Base-by-base conservation (phyloP, 2,797 vertebrate species). In the Erithacus rubecula region DNA sequence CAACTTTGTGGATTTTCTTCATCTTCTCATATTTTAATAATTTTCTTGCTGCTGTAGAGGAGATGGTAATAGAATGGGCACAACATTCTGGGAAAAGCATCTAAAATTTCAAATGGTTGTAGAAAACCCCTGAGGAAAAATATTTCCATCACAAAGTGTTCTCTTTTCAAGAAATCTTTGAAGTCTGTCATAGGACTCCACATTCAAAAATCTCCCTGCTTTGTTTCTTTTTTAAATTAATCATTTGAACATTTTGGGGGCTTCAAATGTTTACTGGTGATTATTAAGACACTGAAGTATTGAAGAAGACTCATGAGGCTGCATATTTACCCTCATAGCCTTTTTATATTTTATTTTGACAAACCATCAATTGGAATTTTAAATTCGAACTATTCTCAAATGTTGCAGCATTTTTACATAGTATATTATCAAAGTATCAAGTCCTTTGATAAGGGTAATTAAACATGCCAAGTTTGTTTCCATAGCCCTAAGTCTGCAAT, bases 331-430 rank as follows among this genome's bases (percentile, higher is more conserved):
- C 94, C 95, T 96, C 89, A 65, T 81, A 97, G 93, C 87, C 94
- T 95, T 97, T 97, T 97, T 95, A 96, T 76, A 96, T 96, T 97
- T 97, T 91, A 97, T 97, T 98, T 98, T 97, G 95, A 97, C 83
- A 79, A 96, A 96, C 90, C 95, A 97, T 98, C 97, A 98, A 89
- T 96, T 97, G 97, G 97, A 98, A 98, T 98, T 97, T 98, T 98
- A 97, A 98, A 98, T 97, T 97, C 76, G 86, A 81, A 75, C 87
- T 97, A 87, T 96, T 96, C 96, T 97, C 96, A 93, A 97, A 97
- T 74, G 96, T 95, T 97, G 11, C 87, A 95, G 94, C 79, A 39
- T 69, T 97, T 97, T 97, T 96, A 93, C 93, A 91, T 70, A 94
- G 92, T 63, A 90, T 93, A 77, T 96, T 97, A 97, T 98, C 97